Base-by-base conservation (phyloP, 1,140 invertebrate species). In the Micrasema minimum region DNA sequence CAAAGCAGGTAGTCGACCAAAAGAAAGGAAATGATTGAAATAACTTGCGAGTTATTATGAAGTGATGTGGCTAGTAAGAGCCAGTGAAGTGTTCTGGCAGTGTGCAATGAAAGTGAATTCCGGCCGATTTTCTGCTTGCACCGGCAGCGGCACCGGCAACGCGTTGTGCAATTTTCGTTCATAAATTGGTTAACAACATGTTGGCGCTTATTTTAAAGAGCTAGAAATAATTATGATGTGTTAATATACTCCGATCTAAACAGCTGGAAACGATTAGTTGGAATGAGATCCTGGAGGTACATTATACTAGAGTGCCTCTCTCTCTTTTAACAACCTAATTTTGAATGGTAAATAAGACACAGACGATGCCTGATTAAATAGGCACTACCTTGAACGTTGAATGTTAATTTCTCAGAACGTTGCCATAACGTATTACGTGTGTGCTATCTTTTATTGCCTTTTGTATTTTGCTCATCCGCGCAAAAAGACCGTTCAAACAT, bases 101-200 rank as follows among this genome's bases (percentile, higher is more conserved):
- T 57, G 18, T 57, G 53, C 53, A 35, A 57, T 57, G 53, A 57
- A 57, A 57, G 53, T 57, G 53, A 57, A 57, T 57, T 57, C 53
- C 53, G 53, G 53, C 31, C 53, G 53, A 57, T 57, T 57, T 51
- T 37, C 31, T 37, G 53, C 31, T 31, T 16, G 53, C 53, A 57
- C 53, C 53, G 23, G 31, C n/a, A n/a, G n/a, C n/a, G n/a, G n/a
- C n/a, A n/a, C n/a, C n/a, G n/a, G n/a, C 37, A 57, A 57, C 51
- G n/a, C 1, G 53, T 57, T 57, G 53, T 57, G 53, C 53, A 57
- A 57, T 57, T 57, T 57, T 57, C 53, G 53, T 57, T 37, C 20
- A 57, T 35, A 57, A 57, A 57, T 57, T 57, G 53, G 53, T 57
- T 38, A 51, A 51, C 50, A 10, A 51, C 50, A n/a, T 23, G 20